phyloP scores from a whole-genome alignment of 2,888 invertebrate species.

The Lasioglossum marginatum region DNA sequence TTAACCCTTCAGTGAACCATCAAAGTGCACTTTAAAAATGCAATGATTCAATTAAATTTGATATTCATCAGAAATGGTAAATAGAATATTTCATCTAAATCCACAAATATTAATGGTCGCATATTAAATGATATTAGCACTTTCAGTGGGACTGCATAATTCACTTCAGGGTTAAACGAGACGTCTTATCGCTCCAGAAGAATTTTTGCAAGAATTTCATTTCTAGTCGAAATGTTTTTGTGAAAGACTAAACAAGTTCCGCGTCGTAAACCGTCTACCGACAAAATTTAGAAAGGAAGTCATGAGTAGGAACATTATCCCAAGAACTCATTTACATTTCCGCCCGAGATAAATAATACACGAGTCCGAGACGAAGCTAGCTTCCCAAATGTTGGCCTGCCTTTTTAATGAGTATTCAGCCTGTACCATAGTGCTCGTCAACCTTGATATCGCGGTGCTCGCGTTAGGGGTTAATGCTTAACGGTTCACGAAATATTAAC shows the following conservation, averaged over 20 bases:
- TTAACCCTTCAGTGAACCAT: neutral
- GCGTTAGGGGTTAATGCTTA: neutral
- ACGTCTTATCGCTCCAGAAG: neutral
- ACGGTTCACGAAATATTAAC: neutral
- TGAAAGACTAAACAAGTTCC: neutral
- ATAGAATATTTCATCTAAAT: neutral
- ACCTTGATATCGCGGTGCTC: neutral
- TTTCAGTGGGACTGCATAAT: too few species aligned
- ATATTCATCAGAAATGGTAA: neutral
- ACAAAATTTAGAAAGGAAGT: neutral
- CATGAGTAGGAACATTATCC: neutral
- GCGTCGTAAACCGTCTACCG: neutral
- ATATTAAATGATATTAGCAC: too few species aligned
- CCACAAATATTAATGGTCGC: neutral
- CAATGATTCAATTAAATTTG: neutral
- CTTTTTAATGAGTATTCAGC: constrained; percentile 13
- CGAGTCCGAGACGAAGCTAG: neutral
- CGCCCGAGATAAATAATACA: neutral
- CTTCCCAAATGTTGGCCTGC: neutral
- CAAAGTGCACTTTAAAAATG: neutral
- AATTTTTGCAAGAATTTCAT: neutral
- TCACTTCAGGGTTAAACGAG: too few species aligned
- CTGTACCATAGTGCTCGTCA: constrained; percentile 1
- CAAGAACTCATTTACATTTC: constrained; percentile 1
- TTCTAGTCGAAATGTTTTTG: neutral